These are phyloP conservation scores for Heliconius hermathena DNA, from an alignment of 1,140 invertebrate genomes.

Conservation along the genomic window DNA sequence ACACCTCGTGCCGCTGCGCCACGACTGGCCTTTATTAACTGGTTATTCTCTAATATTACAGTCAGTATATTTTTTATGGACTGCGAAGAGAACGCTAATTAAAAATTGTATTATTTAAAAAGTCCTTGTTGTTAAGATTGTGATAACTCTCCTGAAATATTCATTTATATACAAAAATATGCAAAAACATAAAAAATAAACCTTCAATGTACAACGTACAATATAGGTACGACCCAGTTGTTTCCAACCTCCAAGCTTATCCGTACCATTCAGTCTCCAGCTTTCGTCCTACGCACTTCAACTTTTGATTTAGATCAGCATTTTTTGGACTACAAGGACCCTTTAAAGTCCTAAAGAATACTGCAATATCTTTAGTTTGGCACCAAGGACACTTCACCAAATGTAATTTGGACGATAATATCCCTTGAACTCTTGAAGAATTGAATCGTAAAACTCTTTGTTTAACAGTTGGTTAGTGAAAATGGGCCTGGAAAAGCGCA, in stretches of 20 bases:
- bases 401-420: neutral
- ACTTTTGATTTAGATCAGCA: neutral
- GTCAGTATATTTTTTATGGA: too few relatives aligned
- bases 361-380: neutral
- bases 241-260: constrained; percentile 22
- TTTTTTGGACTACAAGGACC: neutral
- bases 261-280: constrained; percentile 42
- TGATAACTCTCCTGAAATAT: too few relatives aligned
- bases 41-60: too few relatives aligned
- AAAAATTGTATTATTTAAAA: too few relatives aligned
- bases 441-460: neutral
- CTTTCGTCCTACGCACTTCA: constrained; percentile 27
- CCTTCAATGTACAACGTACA: constrained; percentile 40
- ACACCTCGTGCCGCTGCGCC: too few relatives aligned
- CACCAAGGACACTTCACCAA: neutral
- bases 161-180: too few relatives aligned
- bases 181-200: neutral
- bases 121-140: too few relatives aligned
- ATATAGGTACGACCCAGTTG: constrained; percentile 24
- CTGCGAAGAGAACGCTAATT: too few relatives aligned
- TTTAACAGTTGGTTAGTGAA: neutral
- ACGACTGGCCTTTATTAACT: too few relatives aligned
- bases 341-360: neutral
- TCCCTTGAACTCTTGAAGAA: neutral
- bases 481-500: constrained; percentile 71